phyloP scores from a whole-genome alignment of 2,888 invertebrate genomes.

The Andrena chrysosceles region DNA sequence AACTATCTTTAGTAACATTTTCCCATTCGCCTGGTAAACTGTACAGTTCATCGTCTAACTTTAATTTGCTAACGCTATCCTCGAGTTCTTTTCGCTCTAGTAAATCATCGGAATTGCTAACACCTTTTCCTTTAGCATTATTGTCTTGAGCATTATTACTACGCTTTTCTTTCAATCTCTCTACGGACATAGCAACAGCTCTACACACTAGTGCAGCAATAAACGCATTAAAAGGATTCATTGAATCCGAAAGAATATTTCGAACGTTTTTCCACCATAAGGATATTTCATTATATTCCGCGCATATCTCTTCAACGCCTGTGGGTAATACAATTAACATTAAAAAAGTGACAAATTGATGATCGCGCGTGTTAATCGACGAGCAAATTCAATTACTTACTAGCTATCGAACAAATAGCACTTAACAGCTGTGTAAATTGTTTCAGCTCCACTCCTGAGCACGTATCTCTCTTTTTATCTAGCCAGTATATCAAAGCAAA shows the following conservation, averaged over 20 bases:
- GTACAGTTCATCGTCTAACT: conserved; percentile 86
- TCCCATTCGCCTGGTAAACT: conserved; percentile 88
- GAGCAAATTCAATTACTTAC: conserved; percentile 75
- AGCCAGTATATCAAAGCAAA: conserved; percentile 91
- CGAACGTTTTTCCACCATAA: conserved; percentile 94
- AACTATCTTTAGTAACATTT: conserved; percentile 93
- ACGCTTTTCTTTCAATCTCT: conserved; percentile 83
- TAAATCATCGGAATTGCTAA: conserved; percentile 74
- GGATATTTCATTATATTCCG: conserved; percentile 90
- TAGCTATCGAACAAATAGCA: conserved; percentile 88
- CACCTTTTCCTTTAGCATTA: conserved; percentile 72
- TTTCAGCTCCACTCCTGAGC: conserved; percentile 88
- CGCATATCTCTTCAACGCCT: conserved; percentile 86
- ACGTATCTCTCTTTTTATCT: conserved; percentile 85
- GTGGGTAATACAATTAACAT: conserved; percentile 29
- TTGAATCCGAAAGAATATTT: conserved; percentile 90
- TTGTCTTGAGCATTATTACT: conserved; percentile 63
- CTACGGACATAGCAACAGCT: conserved; percentile 88
- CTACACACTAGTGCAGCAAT: conserved; percentile 94
- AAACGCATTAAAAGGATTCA: conserved; percentile 91
- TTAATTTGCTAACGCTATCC: conserved; percentile 74
- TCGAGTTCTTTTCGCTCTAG: conserved; percentile 79
- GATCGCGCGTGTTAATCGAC: background rate
- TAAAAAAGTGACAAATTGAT: background rate
- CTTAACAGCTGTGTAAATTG: conserved; percentile 89